These are phyloP conservation scores for Ommatoiulus sabulosus DNA, from an alignment of 2,888 invertebrate species.

Conservation along the genomic window DNA sequence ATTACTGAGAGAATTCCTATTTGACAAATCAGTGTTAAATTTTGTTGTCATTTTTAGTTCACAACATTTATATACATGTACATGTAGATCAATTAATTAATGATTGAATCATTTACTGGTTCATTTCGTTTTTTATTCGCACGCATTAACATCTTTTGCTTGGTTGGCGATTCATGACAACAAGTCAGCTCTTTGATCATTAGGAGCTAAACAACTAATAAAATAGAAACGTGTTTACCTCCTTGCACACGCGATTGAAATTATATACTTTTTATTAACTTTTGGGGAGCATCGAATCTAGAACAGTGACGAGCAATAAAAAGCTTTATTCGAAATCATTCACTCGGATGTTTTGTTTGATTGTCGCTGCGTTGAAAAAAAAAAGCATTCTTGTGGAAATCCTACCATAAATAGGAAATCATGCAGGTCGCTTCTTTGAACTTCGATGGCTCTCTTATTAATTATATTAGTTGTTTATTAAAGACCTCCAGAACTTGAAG, in stretches of 20 bases:
- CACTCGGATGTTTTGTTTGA: background rate
- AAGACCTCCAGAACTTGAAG: background rate
- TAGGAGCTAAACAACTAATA: background rate
- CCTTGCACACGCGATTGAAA: background rate
- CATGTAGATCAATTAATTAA: background rate
- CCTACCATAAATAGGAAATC: background rate
- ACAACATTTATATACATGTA: background rate
- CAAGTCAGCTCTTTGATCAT: background rate
- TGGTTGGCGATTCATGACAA: background rate
- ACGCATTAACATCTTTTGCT: background rate
- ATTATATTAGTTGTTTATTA: background rate
- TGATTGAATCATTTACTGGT: background rate
- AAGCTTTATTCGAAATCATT: background rate
- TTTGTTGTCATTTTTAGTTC: no score
- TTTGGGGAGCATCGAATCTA: background rate
- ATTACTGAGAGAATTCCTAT: no score
- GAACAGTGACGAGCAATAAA: background rate
- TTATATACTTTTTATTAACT: background rate
- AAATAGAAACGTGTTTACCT: background rate
- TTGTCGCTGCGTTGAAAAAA: background rate
- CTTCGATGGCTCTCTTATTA: background rate
- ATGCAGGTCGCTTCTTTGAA: background rate
- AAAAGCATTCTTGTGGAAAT: background rate
- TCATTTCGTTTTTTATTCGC: background rate
- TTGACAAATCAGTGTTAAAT: no score